Evolutionary conservation across 2,888 invertebrate species (phyloP).

Genomic region (Choreutis nemorana): DNA sequence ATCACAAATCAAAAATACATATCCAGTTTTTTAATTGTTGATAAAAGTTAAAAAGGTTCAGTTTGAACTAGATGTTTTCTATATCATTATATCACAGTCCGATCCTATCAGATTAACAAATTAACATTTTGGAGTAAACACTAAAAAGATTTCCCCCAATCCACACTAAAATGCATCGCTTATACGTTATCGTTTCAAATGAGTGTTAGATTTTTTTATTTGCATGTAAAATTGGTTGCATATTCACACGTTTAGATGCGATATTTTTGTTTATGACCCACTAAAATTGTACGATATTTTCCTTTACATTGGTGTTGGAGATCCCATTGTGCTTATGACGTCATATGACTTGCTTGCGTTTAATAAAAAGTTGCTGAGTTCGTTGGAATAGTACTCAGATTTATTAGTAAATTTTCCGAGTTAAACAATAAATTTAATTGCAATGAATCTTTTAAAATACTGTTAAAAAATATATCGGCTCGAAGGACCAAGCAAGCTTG

Average conservation of each 20-base stretch:
- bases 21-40: too few species aligned
- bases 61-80: too few species aligned
- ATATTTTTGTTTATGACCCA: conserved; percentile 27
- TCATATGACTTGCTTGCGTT: conserved; percentile 27
- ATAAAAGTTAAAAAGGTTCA: too few species aligned
- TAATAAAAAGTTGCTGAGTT: conserved; percentile 2
- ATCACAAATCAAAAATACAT: too few species aligned
- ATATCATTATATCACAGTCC: conserved; percentile 53
- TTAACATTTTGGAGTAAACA: conserved; percentile 10
- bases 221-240: conserved; percentile 64
- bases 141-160: conserved; percentile 20
- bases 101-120: conserved; percentile 43
- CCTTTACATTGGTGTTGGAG: conserved; percentile 25
- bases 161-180: conserved; percentile 48
- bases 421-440: too few species aligned
- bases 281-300: conserved; percentile 15
- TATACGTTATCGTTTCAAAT: conserved; percentile 35
- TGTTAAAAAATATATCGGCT: conserved; percentile 2
- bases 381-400: too few species aligned
- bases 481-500: conserved; percentile 13
- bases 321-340: conserved; percentile 24
- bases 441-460: too few species aligned
- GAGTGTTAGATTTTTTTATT: conserved; percentile 42
- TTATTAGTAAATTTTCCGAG: too few species aligned
- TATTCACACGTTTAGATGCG: conserved; percentile 34